A percentile compares a stretch with the other conserved stretches of the same genome.
Evolutionary conservation across 1,140 invertebrate genomes (phyloP).

Genomic region (Physella acuta): DNA sequence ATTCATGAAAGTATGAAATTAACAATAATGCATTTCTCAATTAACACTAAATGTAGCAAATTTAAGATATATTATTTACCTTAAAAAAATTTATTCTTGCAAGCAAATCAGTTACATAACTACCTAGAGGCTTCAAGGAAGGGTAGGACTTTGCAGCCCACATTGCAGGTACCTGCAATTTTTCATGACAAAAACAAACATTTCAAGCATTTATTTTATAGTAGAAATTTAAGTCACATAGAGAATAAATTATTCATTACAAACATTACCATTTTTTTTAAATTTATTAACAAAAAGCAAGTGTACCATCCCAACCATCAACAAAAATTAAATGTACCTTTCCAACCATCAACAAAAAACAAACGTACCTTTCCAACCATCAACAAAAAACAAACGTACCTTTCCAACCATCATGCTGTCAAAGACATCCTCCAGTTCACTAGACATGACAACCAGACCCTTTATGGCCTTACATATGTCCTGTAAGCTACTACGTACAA

Average conservation of each 20-base stretch:
- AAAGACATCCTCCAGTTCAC: conserved; percentile 59
- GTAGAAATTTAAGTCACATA: no score
- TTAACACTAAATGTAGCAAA: no score
- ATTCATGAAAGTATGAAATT: no score
- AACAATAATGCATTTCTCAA: no score
- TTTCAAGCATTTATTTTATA: no score
- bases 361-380: conserved; percentile 62
- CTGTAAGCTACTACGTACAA: conserved; percentile 52
- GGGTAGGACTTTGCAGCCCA: conserved; percentile 60
- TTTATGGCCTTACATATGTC: conserved; percentile 59
- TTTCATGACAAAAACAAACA: no score
- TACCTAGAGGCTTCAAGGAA: conserved; percentile 58
- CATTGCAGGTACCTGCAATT: conserved; percentile 55
- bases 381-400: no score
- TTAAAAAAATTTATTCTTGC: conserved; percentile 67
- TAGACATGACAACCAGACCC: conserved; percentile 58
- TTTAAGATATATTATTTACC: conserved; percentile 37
- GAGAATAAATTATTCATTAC: no score
- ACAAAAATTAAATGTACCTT: not conserved
- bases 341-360: no score
- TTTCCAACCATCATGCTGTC: conserved; percentile 64
- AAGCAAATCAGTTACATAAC: conserved; percentile 57
- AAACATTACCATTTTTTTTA: no score
- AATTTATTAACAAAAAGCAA: not conserved
- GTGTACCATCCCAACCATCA: not conserved